Conservation (phyloP, 2,113 vertebrate genomes). For the Eretmochelys imbricata region DNA sequence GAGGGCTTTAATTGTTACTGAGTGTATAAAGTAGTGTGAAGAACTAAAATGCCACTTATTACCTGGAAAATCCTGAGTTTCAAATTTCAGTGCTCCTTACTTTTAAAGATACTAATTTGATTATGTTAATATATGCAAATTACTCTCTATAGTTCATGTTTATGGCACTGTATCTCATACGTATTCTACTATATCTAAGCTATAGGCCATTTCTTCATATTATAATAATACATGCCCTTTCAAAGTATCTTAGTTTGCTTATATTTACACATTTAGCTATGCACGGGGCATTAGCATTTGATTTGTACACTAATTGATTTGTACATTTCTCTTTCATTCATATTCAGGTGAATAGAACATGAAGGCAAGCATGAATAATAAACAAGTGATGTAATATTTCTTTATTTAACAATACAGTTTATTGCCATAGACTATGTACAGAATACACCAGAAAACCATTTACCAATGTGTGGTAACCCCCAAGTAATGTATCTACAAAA, state of each 20-base stretch:
- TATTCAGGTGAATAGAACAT: background rate
- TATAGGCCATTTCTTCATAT: background rate
- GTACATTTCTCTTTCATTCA: background rate
- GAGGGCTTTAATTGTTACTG: background rate
- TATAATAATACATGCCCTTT: background rate
- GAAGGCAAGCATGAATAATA: background rate
- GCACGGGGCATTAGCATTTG: background rate
- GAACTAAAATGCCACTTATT: background rate
- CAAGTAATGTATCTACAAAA: background rate
- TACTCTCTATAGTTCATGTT: background rate
- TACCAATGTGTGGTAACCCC: background rate
- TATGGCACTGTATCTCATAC: background rate
- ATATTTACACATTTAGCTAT: background rate
- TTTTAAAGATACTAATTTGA: background rate
- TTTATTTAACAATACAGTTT: background rate
- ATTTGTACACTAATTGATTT: slow-evolving; percentile 14
- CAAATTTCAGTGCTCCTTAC: background rate
- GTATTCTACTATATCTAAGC: background rate
- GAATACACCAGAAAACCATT: background rate
- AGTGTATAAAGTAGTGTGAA: background rate
- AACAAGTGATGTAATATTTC: background rate
- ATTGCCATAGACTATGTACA: background rate
- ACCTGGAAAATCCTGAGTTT: background rate
- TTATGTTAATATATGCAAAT: slow-evolving; percentile 1
- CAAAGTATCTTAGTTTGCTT: background rate